Evolutionary conservation across 2,888 invertebrate species (phyloP).

Genomic region (Acronicta leporina): DNA sequence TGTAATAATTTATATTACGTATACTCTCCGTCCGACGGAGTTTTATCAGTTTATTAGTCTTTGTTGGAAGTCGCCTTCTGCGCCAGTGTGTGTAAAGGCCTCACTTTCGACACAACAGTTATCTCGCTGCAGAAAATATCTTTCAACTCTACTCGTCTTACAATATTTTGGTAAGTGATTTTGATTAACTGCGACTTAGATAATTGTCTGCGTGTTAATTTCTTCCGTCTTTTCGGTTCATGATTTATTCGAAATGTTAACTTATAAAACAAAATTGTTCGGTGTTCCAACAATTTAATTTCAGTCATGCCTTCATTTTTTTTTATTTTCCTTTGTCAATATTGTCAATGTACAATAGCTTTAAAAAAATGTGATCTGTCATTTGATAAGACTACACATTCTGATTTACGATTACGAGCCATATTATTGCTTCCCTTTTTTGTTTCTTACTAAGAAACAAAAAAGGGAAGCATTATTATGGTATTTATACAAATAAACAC

Average conservation of each 20-base stretch:
- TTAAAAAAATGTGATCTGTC: too few relatives aligned
- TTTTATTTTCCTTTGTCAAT: background rate
- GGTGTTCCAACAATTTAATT: background rate
- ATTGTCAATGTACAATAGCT: too few relatives aligned
- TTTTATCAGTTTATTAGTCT: conserved; percentile 71
- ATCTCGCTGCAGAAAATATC: conserved; percentile 31
- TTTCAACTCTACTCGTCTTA: conserved; percentile 46
- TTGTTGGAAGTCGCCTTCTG: conserved; percentile 85
- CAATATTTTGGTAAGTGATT: conserved; percentile 67
- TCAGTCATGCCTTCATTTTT: background rate
- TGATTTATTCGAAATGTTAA: too few relatives aligned
- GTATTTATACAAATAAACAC: too few relatives aligned
- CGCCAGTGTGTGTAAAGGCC: conserved; percentile 89
- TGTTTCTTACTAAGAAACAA: too few relatives aligned
- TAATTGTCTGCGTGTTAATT: conserved; percentile 12
- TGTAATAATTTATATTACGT: conserved; percentile 63
- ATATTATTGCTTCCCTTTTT: too few relatives aligned
- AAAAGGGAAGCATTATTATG: too few relatives aligned
- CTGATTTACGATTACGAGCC: too few relatives aligned
- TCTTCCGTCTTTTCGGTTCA: conserved; percentile 7
- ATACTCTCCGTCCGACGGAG: conserved; percentile 56
- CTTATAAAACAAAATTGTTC: too few relatives aligned
- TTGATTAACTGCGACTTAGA: conserved; percentile 40
- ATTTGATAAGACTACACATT: too few relatives aligned
- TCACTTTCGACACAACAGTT: conserved; percentile 76